Evolutionary conservation across 2,888 invertebrate genomes (phyloP), one percentile per base, ranked within the genome.

Genomic region (Embidobia sp.): DNA sequence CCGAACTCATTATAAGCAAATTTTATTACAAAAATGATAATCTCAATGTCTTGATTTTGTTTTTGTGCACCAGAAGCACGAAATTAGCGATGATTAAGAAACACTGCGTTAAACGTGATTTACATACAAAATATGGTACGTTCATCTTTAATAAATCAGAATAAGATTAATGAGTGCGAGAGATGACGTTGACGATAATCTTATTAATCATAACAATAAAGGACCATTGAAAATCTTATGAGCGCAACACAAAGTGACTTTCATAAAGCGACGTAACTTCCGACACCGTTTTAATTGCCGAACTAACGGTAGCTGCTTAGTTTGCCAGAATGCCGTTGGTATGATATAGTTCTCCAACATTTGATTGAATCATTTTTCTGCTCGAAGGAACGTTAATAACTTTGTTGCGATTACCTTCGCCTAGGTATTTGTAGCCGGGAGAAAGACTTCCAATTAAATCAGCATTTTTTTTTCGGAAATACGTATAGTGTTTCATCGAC

Each of bases 211-310:
- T 78, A 77, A 79, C 79, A 75, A 81, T 79, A 66, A 80, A 66
- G 63, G 69, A 78, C 64, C 44, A 73, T 76, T 35, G 70, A 18
- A 27, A 59, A 49, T 49, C 6, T 48, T 57, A 22, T 35, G 59
- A 55, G 51, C 49, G 61, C 44, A 18, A 69, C 59, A 49, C 63
- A 57, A 64, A 74, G 63, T 75, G 75, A 77, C 64, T 79, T 81
- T 86, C 85, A 84, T 84, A 81, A 82, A 80, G 78, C 79, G 80
- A 83, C 84, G 84, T 82, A 84, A 86, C 84, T 86, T 84, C 86
- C 87, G 84, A 88, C 87, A 88, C 88, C 88, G 88, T 88, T 89
- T 89, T 89, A 88, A 89, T 89, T 88, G 87, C 84, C 78, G 75
- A 79, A 73, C 82, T 89, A 88, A 89, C 88, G 88, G 88, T 85